Percentiles rank a stretch among this genome's conserved stretches.
These are phyloP conservation scores for Synanthedon tipuliformis DNA, from an alignment of 2,888 invertebrate species.

Conservation along the genomic window DNA sequence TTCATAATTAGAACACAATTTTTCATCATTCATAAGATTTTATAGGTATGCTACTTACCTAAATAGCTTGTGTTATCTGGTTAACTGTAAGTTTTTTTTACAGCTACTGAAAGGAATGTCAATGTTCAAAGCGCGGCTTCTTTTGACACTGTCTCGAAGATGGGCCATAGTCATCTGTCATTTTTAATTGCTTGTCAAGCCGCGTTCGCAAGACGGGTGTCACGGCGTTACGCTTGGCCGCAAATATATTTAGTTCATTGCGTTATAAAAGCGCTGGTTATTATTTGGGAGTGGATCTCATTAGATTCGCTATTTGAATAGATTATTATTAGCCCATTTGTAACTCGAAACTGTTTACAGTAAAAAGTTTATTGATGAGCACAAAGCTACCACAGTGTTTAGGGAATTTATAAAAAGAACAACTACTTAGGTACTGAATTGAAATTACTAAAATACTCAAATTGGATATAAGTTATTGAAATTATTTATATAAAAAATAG, in stretches of 20 bases:
- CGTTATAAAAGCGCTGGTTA: slow-evolving; percentile 50
- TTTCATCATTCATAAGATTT: background rate
- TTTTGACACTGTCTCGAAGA: slow-evolving; percentile 47
- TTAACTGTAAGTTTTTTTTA: slow-evolving; percentile 49
- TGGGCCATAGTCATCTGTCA: slow-evolving; percentile 61
- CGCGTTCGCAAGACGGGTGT: slow-evolving; percentile 9
- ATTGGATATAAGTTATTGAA: too few relatives aligned
- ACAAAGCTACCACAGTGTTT: slow-evolving; percentile 13
- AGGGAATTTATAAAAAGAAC: too few relatives aligned
- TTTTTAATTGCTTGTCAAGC: slow-evolving; percentile 67
- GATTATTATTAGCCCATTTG: background rate
- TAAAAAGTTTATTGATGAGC: too few relatives aligned
- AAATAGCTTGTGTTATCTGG: slow-evolving; percentile 21
- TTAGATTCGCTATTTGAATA: slow-evolving; percentile 28
- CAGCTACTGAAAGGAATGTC: slow-evolving; percentile 3
- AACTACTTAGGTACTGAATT: too few relatives aligned
- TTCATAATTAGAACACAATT: background rate
- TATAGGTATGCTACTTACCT: too few relatives aligned
- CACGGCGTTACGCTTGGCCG: slow-evolving; percentile 41
- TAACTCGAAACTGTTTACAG: too few relatives aligned
- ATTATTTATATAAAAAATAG: too few relatives aligned
- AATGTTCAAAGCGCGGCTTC: slow-evolving; percentile 22
- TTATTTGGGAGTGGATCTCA: slow-evolving; percentile 39
- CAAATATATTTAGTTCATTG: slow-evolving; percentile 65
- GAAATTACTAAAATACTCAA: too few relatives aligned